phyloP scores from a whole-genome alignment of 37 sponge, comb jelly and placozoan genomes.

The Spongia lamella region DNA sequence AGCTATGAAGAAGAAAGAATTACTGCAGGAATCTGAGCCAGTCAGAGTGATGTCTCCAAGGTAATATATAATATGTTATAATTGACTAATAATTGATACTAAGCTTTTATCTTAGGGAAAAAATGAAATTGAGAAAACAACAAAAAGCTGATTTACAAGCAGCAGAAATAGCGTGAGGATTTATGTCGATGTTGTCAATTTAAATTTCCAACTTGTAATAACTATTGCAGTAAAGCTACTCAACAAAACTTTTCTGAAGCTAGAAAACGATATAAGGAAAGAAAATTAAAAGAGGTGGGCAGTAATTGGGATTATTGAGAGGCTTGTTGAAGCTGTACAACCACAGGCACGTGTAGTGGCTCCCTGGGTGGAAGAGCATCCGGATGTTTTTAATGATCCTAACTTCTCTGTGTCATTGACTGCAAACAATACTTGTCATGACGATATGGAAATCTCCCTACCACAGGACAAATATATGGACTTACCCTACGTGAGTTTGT shows the following conservation, averaged over 20 bases:
- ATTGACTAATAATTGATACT: neutral
- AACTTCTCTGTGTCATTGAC: conserved; percentile 65
- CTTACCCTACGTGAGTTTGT: too few species aligned
- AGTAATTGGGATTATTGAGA: neutral
- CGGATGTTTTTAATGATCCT: conserved; percentile 70
- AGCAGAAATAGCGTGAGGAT: conserved; percentile 53
- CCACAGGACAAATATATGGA: too few species aligned
- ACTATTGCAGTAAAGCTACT: conserved; percentile 11
- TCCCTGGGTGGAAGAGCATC: conserved; percentile 87
- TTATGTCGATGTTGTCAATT: neutral
- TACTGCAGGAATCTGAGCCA: conserved; percentile 16
- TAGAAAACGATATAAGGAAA: conserved; percentile 33
- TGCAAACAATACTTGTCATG: neutral
- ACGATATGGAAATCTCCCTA: too few species aligned
- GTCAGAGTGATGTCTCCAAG: conserved; percentile 34
- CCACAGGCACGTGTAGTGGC: conserved; percentile 48
- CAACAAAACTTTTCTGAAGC: conserved; percentile 42
- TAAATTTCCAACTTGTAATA: too few species aligned
- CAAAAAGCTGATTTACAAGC: conserved; percentile 76
- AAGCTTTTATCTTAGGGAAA: conserved; percentile 28
- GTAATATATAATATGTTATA: conserved; percentile 9
- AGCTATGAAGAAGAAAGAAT: conserved; percentile 47
- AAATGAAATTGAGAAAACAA: conserved; percentile 50
- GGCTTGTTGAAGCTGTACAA: neutral
- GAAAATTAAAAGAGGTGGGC: conserved; percentile 34